Base-by-base conservation (phyloP, 2,888 invertebrate genomes). In the Andrena praecox region DNA sequence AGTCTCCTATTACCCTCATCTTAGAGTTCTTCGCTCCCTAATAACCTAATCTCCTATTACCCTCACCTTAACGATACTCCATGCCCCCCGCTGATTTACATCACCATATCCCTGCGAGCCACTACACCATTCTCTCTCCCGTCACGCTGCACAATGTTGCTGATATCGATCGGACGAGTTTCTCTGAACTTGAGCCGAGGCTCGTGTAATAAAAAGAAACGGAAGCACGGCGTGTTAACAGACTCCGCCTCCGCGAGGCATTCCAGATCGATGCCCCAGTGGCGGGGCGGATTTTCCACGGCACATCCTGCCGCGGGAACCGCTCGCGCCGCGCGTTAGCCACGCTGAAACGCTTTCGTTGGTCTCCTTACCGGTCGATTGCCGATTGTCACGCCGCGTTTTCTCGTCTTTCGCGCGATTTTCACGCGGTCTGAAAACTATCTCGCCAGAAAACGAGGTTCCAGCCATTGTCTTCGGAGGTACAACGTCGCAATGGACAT, bases 121-220 rank as follows among this genome's bases (percentile, higher is more conserved):
- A 64, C 42, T 50, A 50, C 35, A 50, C 20, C 52, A 52, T 73
- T 42, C 52, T 16, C 35, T 64, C 63, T 66, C 78, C 70, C 73
- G 31, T 81, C 60, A 73, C 48, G 50, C 64, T 16, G 70, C 67
- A 27, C 62, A 35, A 48, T 66, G 56, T 73, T 52, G 69, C 33
- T 35, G 69, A 77, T 81, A 82, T 63, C 73, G 77, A 83, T 81
- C 77, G 56, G 16, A 48, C 62, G 81, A 71, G 70, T 82, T 76
- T 75, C 75, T 82, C 63, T 31, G 71, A 68, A 71, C 27, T 80
- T 77, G 29, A 59, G 29, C 54, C 42, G 79, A 48, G 33, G 56
- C n/a, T 35, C 48, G 35, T 48, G 63, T 2, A 62, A 64, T 35
- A 20, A 62, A 60, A 59, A 69, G 33, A 60, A 69, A 66, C 71